Base-by-base conservation (phyloP, 2,888 invertebrate species). In the Drosophila stalkeri region DNA sequence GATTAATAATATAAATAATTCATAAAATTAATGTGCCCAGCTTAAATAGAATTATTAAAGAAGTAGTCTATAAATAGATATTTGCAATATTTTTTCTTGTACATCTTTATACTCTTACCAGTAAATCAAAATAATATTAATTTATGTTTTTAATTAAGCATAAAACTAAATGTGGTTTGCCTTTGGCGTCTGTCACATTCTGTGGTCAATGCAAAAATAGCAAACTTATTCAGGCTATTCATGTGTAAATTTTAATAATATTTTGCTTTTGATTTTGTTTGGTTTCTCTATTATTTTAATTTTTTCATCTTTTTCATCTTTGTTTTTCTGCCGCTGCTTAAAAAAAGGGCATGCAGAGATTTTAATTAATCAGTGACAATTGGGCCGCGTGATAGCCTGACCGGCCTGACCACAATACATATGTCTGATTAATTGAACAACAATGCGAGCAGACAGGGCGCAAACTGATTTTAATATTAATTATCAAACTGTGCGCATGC, bases 291-390 rank as follows among this genome's bases (percentile, higher is more conserved):
- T 27, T 16, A 4, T 11, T 27, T 8, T 16, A 3, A 4, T 2
- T n/a, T 11, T 9, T 9, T 5, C 6, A 33, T 6, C 4, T 27
- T 27, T 27, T 27, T 27, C 27, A 27, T 4, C 27, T 27, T 27
- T 27, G 27, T 27, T 47, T 16, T 31, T 33, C 16, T 27, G 46
- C 2, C 14, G 27, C 27, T 27, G 16, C 27, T n/a, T 31, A 27
- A 31, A 33, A 27, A 31, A 33, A 35, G 51, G 33, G 4, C 61
- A 20, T 18, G 41, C 49, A 56, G 65, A 57, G 57, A 77, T 76
- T 89, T 89, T 86, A 89, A 85, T 85, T 84, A 89, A 85, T 89
- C 78, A 77, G 52, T 60, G 80, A 75, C 77, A 84, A 77, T 64
- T 72, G 66, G 43, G 57, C 46, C n/a, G 31, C 54, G 20, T 49